phyloP scores from a whole-genome alignment of 2,888 invertebrate genomes.

The Ennomos fuscantarius region DNA sequence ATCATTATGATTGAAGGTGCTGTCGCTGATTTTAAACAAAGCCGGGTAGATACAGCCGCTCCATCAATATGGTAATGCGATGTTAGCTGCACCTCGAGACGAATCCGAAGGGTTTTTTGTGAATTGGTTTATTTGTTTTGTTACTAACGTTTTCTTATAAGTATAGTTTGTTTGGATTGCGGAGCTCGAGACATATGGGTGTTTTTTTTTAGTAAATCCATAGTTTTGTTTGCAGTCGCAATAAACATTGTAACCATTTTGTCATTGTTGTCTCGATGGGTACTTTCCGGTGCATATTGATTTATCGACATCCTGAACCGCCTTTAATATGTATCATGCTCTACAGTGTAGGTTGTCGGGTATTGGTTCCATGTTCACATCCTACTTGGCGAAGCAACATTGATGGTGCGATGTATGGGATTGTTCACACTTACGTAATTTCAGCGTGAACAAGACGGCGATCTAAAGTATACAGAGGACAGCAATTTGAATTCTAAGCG shows the following conservation, averaged over 20 bases:
- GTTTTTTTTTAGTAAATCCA: slow-evolving; percentile 40
- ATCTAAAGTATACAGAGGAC: slow-evolving; percentile 5
- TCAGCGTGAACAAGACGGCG: slow-evolving; percentile 21
- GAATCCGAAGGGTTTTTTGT: slow-evolving; percentile 71
- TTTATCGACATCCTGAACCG: slow-evolving; percentile 52
- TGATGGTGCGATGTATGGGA: slow-evolving; percentile 35
- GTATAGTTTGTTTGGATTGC: slow-evolving; percentile 74
- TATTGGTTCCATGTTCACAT: slow-evolving; percentile 49
- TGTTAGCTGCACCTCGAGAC: slow-evolving; percentile 60
- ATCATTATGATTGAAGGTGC: slow-evolving; percentile 80
- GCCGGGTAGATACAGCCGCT: slow-evolving; percentile 72
- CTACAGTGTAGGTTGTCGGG: slow-evolving; percentile 51
- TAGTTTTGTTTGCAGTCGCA: slow-evolving; percentile 40
- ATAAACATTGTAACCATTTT: slow-evolving; percentile 39
- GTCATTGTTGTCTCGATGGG: slow-evolving; percentile 44
- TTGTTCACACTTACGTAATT: slow-evolving; percentile 41
- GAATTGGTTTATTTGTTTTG: slow-evolving; percentile 83
- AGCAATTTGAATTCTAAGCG: neutral
- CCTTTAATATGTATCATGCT: slow-evolving; percentile 55
- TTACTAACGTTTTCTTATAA: slow-evolving; percentile 73
- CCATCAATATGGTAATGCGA: slow-evolving; percentile 83
- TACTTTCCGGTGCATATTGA: slow-evolving; percentile 46
- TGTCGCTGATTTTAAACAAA: slow-evolving; percentile 85
- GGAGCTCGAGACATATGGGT: slow-evolving; percentile 63
- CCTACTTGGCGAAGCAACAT: slow-evolving; percentile 59